Base-by-base conservation (phyloP, 1,140 invertebrate genomes). In the Drosophila nigrodunni region DNA sequence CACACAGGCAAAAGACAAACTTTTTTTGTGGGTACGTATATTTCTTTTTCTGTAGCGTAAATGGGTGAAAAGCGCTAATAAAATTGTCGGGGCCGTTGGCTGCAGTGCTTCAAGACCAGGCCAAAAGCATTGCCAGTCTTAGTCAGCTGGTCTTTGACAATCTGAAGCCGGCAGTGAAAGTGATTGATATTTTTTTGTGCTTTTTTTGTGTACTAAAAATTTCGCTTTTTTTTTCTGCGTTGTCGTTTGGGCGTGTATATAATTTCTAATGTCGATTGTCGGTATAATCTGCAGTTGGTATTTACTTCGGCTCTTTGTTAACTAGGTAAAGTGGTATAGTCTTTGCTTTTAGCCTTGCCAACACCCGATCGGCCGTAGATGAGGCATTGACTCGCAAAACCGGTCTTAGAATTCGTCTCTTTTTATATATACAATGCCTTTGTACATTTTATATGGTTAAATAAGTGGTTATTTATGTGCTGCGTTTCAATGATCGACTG, bases 1-100 rank as follows among this genome's bases (percentile, higher is more conserved):
- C 65, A 69, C 64, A 52, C 61, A 44, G 61, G 46, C 44, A 65
- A 50, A 77, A 64, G 46, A 37, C 25, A 61, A 68, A 65, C 37
- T 15, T 74, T 77, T 82, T 30, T 30, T 30, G 25, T 30, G 25
- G 61, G 58, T 83, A 83, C 73, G 81, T 83, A 74, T 30, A 4
- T 30, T 55, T 85, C 78, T 55, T 85, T 81, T 64, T 73, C 61
- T 62, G 61, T 58, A 58, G 60, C 74, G 78, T 74, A 82, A 86
- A 86, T 82, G 69, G 82, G 79, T 87, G 82, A 88, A 86, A 86
- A 82, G 79, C 69, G 78, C 61, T 68, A 73, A 86, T 69, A 86
- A 87, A 87, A 82, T 82, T 76, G 82, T 87, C 60, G 66, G 3
- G 54, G 21, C 35, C 52, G 55, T 7, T 44, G 58, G 57, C 57